phyloP scores from a whole-genome alignment of 2,888 invertebrate species.

The Tenthredo scrophulariae region DNA sequence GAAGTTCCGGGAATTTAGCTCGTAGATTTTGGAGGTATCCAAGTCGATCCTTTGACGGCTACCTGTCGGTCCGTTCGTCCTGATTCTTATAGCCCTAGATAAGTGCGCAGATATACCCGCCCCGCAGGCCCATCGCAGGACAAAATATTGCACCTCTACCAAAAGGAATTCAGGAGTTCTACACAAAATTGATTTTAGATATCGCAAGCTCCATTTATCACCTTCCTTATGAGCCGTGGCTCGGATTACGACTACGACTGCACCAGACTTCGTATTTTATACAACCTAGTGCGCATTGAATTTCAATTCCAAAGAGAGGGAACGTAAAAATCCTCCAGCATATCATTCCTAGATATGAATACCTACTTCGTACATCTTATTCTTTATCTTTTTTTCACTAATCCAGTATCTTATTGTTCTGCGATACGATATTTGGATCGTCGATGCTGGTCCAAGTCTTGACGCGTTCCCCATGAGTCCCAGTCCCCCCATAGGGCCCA shows the following conservation, averaged over 20 bases:
- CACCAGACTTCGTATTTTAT: not conserved
- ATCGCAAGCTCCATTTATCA: constrained; percentile 45
- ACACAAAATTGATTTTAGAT: constrained; percentile 49
- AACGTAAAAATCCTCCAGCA: not conserved
- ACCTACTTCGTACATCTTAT: not conserved
- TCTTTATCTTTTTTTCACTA: constrained; percentile 55
- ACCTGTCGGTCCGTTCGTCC: constrained; percentile 58
- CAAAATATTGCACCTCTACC: constrained; percentile 46
- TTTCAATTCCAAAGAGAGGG: constrained; percentile 35
- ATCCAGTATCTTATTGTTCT: constrained; percentile 42
- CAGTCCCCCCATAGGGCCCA: constrained; percentile 7
- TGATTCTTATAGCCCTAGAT: constrained; percentile 65
- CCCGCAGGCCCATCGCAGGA: constrained; percentile 12
- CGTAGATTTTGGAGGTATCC: constrained; percentile 44
- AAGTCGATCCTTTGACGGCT: constrained; percentile 51
- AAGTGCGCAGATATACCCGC: constrained; percentile 63
- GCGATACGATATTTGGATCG: constrained; percentile 41
- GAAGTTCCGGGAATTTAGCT: constrained; percentile 52
- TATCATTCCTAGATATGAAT: not conserved
- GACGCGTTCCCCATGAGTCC: constrained; percentile 53
- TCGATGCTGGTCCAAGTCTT: constrained; percentile 50
- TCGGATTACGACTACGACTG: constrained; percentile 18
- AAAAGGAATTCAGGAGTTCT: constrained; percentile 32
- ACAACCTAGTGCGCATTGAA: not conserved
- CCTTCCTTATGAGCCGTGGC: constrained; percentile 45